These are phyloP conservation scores for Lasioglossum baleicum DNA, from an alignment of 1,140 invertebrate species.

Conservation along the genomic window DNA sequence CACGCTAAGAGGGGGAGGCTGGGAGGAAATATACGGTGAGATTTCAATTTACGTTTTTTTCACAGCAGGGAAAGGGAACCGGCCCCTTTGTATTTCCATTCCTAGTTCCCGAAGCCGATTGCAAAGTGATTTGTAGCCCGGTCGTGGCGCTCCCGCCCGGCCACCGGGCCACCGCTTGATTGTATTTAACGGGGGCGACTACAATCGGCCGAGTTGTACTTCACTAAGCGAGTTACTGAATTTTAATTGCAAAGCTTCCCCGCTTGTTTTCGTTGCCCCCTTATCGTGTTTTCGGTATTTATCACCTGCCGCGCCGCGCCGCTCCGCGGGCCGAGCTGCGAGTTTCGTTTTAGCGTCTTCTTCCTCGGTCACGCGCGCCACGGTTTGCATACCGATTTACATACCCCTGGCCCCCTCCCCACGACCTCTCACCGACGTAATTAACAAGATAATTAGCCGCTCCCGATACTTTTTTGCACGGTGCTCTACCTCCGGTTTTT, in stretches of 20 bases:
- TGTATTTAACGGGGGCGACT: constrained; percentile 14
- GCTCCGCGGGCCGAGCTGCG: constrained; percentile 6
- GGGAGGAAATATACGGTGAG: no score
- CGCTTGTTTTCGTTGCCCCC: constrained; percentile 30
- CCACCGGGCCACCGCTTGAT: constrained; percentile 9
- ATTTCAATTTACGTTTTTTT: not conserved
- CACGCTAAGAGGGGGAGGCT: no score
- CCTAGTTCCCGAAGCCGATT: constrained; percentile 1
- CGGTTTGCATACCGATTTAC: constrained; percentile 28
- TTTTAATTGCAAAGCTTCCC: constrained; percentile 34
- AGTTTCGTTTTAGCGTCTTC: constrained; percentile 1
- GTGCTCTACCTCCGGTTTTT: not conserved
- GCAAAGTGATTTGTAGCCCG: constrained; percentile 27
- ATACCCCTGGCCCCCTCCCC: not conserved
- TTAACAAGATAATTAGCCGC: constrained; percentile 38
- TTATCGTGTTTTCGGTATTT: constrained; percentile 35
- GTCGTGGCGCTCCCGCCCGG: not conserved
- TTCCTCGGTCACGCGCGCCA: constrained; percentile 7
- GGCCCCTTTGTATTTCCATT: not conserved
- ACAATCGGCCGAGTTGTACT: constrained; percentile 13
- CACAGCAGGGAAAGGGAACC: not conserved
- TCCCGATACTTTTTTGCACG: not conserved
- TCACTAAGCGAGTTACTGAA: constrained; percentile 39
- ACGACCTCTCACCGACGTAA: not conserved
- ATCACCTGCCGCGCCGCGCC: constrained; percentile 6